Percentiles rank a stretch among this genome's conserved stretches.
Evolutionary conservation across 2,888 invertebrate species (phyloP).

Genomic region (Drosophila glabriapex): DNA sequence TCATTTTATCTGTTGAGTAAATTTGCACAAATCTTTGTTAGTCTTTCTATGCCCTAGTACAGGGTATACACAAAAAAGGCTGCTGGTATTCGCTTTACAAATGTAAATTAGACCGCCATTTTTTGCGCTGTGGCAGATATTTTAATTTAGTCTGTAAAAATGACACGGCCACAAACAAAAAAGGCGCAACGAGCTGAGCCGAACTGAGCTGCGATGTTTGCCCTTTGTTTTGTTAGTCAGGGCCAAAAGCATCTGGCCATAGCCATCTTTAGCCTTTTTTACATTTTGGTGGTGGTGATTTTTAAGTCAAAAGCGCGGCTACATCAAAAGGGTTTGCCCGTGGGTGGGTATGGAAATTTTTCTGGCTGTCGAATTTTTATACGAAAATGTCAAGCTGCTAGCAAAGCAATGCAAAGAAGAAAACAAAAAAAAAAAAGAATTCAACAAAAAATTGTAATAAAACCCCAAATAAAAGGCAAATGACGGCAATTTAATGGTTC

Average conservation of each 20-base stretch:
- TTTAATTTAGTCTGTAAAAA: conserved; percentile 83
- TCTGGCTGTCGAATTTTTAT: conserved; percentile 78
- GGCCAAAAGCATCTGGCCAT: conserved; percentile 61
- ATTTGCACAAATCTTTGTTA: not conserved
- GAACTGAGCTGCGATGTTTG: conserved; percentile 33
- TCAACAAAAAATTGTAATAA: conserved; percentile 56
- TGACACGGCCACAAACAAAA: conserved; percentile 81
- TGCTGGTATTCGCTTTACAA: conserved; percentile 75
- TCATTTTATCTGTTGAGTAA: not conserved
- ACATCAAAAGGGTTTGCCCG: conserved; percentile 77
- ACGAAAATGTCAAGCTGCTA: conserved; percentile 75
- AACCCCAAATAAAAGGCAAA: conserved; percentile 73
- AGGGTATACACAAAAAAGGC: conserved; percentile 45
- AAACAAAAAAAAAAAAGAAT: conserved; percentile 1
- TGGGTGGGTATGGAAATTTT: conserved; percentile 74
- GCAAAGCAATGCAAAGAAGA: conserved; percentile 25
- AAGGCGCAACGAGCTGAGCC: conserved; percentile 40
- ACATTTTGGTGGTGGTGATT: conserved; percentile 54
- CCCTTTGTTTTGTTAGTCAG: conserved; percentile 69
- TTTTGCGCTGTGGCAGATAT: conserved; percentile 70
- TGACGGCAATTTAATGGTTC: conserved; percentile 76
- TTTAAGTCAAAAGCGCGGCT: conserved; percentile 72
- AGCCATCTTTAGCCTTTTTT: conserved; percentile 50
- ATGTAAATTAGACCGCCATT: conserved; percentile 81
- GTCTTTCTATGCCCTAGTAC: not conserved